Conservation (phyloP, 2,797 vertebrate genomes). For the Leuciscus waleckii region DNA sequence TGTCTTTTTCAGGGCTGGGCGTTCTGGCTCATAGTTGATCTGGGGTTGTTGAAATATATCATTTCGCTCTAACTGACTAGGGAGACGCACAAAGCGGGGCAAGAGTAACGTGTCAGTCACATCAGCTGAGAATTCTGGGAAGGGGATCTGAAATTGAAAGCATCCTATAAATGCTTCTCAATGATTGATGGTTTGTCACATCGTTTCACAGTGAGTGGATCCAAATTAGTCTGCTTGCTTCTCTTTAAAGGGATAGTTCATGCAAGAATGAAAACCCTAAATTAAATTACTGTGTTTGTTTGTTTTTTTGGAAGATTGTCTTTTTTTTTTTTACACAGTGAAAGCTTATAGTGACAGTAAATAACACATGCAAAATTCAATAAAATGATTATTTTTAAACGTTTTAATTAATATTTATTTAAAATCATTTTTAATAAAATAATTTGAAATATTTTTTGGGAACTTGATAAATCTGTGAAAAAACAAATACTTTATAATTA, state of each 20-base stretch:
- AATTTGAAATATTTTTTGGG: accelerated
- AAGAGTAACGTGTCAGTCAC: slow-evolving; percentile 18
- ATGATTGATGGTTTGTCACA: slow-evolving; percentile 31
- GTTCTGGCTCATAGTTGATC: slow-evolving; percentile 14
- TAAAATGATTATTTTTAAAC: neutral
- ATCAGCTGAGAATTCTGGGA: slow-evolving; percentile 26
- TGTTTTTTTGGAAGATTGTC: neutral
- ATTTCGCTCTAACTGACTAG: slow-evolving; percentile 5
- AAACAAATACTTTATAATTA: neutral
- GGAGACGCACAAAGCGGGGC: neutral
- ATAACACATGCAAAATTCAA: neutral
- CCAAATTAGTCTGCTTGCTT: slow-evolving; percentile 22
- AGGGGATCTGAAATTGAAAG: slow-evolving; percentile 28
- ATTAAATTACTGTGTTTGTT: neutral
- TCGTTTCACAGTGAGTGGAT: slow-evolving; percentile 6
- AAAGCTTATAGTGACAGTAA: neutral
- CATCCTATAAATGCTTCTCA: slow-evolving; percentile 1
- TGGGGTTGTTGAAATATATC: slow-evolving; percentile 31
- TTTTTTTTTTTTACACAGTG: neutral
- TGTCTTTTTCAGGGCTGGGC: slow-evolving; percentile 1
- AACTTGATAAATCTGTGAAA: neutral
- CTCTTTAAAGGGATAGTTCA: neutral
- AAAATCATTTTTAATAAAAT: neutral
- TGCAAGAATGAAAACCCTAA: neutral
- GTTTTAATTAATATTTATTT: neutral